Evolutionary conservation across 2,113 vertebrate species (phyloP).

Genomic region (Mixornis gularis): DNA sequence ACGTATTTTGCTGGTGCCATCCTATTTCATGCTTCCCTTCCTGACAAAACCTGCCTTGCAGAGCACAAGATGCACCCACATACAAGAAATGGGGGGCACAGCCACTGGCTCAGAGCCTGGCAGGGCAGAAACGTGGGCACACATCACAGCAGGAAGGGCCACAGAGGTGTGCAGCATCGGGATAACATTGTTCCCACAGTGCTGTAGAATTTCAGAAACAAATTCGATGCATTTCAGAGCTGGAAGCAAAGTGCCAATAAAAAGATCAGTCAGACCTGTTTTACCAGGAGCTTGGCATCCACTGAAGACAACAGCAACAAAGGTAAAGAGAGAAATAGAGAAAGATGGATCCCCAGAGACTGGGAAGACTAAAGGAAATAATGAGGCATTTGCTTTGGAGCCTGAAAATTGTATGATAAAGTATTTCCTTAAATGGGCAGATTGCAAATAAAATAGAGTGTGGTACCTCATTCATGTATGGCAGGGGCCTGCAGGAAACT

Average conservation of each 20-base stretch:
- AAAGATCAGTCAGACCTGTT: not conserved
- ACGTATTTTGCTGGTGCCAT: not conserved
- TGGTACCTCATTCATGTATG: not conserved
- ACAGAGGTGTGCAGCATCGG: not conserved
- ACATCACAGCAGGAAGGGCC: not conserved
- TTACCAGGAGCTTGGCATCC: not conserved
- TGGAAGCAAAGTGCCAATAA: not conserved
- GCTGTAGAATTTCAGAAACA: not conserved
- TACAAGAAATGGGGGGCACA: fast-evolving
- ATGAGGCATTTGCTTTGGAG: not conserved
- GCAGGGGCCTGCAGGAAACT: not conserved
- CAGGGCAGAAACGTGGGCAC: not conserved
- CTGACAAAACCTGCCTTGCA: not conserved
- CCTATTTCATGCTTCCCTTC: not conserved
- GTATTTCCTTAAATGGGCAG: not conserved
- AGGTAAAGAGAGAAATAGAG: not conserved
- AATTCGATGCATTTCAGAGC: not conserved
- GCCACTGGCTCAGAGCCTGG: not conserved
- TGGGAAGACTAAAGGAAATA: not conserved
- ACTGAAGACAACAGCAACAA: not conserved
- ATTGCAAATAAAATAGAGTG: not conserved
- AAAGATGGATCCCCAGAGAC: not conserved
- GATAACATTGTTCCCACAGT: slow-evolving; percentile 20
- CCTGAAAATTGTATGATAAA: not conserved
- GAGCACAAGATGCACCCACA: not conserved